A percentile compares a stretch with the other conserved stretches of the same genome.
phyloP scores from a whole-genome alignment of 1,140 invertebrate species.

The Heliconius hermathena region DNA sequence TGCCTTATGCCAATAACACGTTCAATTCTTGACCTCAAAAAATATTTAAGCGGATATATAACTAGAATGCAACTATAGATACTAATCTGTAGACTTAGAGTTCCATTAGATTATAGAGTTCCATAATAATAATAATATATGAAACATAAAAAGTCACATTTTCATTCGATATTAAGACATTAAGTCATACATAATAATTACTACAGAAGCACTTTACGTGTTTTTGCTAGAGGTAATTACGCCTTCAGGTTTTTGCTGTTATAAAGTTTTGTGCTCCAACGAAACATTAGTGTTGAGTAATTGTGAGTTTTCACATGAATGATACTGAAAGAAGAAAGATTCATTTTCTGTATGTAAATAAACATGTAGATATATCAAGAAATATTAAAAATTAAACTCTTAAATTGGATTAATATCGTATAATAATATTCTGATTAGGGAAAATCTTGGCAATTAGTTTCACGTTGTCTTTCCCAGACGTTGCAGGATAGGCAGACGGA shows the following conservation, averaged over 20 bases:
- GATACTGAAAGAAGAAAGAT: not conserved
- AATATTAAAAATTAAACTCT: too few species aligned
- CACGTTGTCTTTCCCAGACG: too few species aligned
- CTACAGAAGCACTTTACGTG: constrained; percentile 5
- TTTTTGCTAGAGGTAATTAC: constrained; percentile 29
- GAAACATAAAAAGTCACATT: not conserved
- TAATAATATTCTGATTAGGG: too few species aligned
- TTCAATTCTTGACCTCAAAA: too few species aligned
- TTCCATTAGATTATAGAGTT: not conserved
- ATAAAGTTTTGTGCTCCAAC: constrained; percentile 11
- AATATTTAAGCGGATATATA: too few species aligned
- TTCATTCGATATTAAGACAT: constrained; percentile 14
- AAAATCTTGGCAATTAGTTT: too few species aligned
- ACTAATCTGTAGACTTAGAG: not conserved
- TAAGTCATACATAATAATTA: constrained; percentile 4
- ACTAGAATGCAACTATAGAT: too few species aligned
- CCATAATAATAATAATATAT: not conserved
- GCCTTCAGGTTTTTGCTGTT: constrained; percentile 22
- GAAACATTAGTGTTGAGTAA: constrained; percentile 13
- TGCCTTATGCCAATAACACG: too few species aligned
- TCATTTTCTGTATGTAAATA: not conserved
- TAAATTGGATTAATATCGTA: too few species aligned
- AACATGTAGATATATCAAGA: not conserved
- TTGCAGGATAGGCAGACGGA: too few species aligned
- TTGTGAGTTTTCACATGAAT: constrained; percentile 15